Evolutionary conservation across 2,113 vertebrate genomes (phyloP), one percentile per base, ranked within the genome.

Genomic region (Setophaga kirtlandii): DNA sequence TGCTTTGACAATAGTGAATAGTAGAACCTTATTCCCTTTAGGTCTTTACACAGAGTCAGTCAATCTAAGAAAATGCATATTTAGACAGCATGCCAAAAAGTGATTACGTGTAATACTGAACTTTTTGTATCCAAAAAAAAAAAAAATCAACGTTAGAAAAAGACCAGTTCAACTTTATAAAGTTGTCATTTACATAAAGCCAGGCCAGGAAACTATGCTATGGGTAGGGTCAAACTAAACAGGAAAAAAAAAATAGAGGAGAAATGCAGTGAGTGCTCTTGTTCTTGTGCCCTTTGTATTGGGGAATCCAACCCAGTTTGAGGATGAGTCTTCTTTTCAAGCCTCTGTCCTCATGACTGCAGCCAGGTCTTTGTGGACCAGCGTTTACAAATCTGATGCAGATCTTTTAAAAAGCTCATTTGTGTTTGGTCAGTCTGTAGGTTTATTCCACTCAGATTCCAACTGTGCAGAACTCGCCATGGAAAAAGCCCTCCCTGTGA

Each of bases 1-100:
- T 95, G 71, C 70, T 93, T 89, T 96, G 93, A 96, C 74, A 93
- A 83, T 47, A 53, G 63, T 93, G 91, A 96, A 96, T 91, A 82
- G 84, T 12, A 56, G 74, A 73, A 87, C 87, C 50, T 94, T 93
- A 76, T 93, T 94, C 77, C 62, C 87, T 77, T 55, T 69, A 82
- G 58, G 65, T 56, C 46, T 82, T 93, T 91, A 44, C 25, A 33
- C 11, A 73, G 23, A 76, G 25, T 31, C 5, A 85, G 63, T 94
- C 81, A 85, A 20, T 84, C 67, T 87, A 87, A 94, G 67, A 91
- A 91, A 96, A 90, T 23, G 22, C 15, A 50, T 91, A 74, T 87
- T 91, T 95, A 65, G 74, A 77, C 28, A 63, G 55, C 42, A 55
- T 89, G 87, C 74, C 81, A 95, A 73, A 65, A 94, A 55, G 35